Evolutionary conservation across 2,797 vertebrate species (phyloP), one percentile per base, ranked within the genome.

Genomic region (Meda fulgida): DNA sequence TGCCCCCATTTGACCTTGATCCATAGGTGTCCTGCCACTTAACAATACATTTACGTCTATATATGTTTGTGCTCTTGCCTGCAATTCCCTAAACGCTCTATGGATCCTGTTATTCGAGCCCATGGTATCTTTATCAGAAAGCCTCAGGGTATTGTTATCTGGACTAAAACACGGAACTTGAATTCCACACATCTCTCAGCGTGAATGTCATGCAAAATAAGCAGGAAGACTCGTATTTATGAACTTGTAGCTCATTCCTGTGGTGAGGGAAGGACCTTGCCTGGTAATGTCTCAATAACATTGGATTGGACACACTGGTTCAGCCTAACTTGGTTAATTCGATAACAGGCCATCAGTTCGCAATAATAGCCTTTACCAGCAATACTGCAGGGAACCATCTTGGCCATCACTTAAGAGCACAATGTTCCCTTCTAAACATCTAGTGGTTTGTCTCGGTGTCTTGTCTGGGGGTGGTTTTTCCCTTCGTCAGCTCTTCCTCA

Each of bases 1-100:
- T 78, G 78, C 78, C 88, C 80, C 67, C 48, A 26, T 36, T 73
- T 86, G 87, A 89, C 88, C 81, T 80, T 72, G 21, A 78, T 71
- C 84, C 69, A 86, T 58, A 73, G 83, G 71, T 84, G 48, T 82
- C 79, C 48, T 66, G 48, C 67, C 60, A 43, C 75, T 82, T 67
- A 65, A 70, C 67, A 82, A 72, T 60, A 19, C 66, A 36, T 71
- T 55, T 84, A 58, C 23, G n/a, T 51, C 73, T 84, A 60, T 29
- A 58, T 13, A 14, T 13, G 63, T 80, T 48, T 67, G 7, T 0
- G 23, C 26, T 46, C 6, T 72, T 10, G 29, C 40, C 58, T 76
- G 10, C 51, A 58, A 60, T 40, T 72, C 34, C 51, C 51, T 71
- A 72, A 72, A 21, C 7, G 1, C 46, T 7, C 0, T 55, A 48